A percentile compares a stretch with the other conserved stretches of the same genome.
Evolutionary conservation across 1,140 invertebrate genomes (phyloP).

Genomic region (Cecropterus lyciades): DNA sequence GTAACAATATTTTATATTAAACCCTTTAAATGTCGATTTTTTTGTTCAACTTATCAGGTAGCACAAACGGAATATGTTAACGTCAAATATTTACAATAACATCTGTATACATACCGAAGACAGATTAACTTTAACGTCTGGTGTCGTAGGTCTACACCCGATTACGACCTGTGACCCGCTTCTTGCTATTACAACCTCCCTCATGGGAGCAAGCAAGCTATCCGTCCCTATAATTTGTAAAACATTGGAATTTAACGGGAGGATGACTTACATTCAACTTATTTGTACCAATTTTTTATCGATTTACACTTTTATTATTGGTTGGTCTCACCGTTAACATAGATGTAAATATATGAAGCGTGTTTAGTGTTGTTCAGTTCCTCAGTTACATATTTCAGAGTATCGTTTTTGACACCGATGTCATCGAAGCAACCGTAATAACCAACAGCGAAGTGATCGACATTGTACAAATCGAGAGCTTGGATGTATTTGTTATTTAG

Average conservation of each 20-base stretch:
- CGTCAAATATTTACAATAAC: slow-evolving; percentile 40
- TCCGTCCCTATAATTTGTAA: slow-evolving; percentile 81
- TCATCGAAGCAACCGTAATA: slow-evolving; percentile 86
- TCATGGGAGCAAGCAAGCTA: slow-evolving; percentile 82
- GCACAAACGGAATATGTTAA: neutral
- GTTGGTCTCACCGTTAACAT: slow-evolving; percentile 86
- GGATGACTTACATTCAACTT: slow-evolving; percentile 7
- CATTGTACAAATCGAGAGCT: slow-evolving; percentile 69
- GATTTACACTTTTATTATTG: slow-evolving; percentile 14
- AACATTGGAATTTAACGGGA: slow-evolving; percentile 27
- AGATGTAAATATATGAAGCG: slow-evolving; percentile 85
- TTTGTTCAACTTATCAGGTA: neutral
- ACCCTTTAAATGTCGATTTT: slow-evolving; percentile 5
- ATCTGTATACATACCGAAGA: slow-evolving; percentile 69
- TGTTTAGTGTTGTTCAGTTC: slow-evolving; percentile 77
- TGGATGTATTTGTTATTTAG: slow-evolving; percentile 65
- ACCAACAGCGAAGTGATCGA: slow-evolving; percentile 83
- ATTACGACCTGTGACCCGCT: slow-evolving; percentile 81
- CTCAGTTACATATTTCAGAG: slow-evolving; percentile 65
- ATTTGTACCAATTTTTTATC: neutral
- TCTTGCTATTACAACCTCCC: slow-evolving; percentile 64
- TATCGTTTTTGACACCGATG: slow-evolving; percentile 56
- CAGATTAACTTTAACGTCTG: slow-evolving; percentile 85
- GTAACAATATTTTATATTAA: slow-evolving; percentile 1
- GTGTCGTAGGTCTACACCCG: slow-evolving; percentile 89